These are phyloP conservation scores for Coreius guichenoti DNA, from an alignment of 2,797 vertebrate species.

Conservation along the genomic window DNA sequence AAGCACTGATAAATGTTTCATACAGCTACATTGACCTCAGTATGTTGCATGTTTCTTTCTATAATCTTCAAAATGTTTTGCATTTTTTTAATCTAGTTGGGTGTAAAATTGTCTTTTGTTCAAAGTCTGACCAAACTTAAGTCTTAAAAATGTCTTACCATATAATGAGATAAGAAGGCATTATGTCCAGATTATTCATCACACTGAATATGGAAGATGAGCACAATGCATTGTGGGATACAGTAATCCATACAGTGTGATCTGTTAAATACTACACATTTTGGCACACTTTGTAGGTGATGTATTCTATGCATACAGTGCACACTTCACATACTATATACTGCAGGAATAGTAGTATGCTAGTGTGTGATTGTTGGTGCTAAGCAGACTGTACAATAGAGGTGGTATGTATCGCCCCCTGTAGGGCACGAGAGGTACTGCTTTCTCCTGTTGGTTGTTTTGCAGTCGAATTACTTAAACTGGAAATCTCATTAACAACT, in stretches of 20 bases:
- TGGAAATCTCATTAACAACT: not conserved
- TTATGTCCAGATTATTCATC: not conserved
- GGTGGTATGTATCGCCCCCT: slow-evolving; percentile 20
- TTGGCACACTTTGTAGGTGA: not conserved
- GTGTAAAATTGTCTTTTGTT: not conserved
- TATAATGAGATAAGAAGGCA: not conserved
- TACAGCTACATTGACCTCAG: not conserved
- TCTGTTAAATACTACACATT: not conserved
- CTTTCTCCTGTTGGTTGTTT: not conserved
- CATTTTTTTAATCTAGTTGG: not conserved
- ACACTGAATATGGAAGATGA: not conserved
- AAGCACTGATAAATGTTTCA: not conserved
- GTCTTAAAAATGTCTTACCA: not conserved
- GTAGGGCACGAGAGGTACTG: not conserved
- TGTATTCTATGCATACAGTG: not conserved
- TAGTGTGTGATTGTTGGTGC: not conserved
- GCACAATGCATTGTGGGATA: not conserved
- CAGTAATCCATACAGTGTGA: not conserved
- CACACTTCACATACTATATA: not conserved
- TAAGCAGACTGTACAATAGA: not conserved
- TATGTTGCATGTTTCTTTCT: not conserved
- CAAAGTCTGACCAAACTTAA: not conserved
- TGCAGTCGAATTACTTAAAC: not conserved
- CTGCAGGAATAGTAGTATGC: not conserved
- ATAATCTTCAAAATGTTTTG: not conserved